Conservation (phyloP, 2,113 vertebrate species). For the Steatornis caripensis region DNA sequence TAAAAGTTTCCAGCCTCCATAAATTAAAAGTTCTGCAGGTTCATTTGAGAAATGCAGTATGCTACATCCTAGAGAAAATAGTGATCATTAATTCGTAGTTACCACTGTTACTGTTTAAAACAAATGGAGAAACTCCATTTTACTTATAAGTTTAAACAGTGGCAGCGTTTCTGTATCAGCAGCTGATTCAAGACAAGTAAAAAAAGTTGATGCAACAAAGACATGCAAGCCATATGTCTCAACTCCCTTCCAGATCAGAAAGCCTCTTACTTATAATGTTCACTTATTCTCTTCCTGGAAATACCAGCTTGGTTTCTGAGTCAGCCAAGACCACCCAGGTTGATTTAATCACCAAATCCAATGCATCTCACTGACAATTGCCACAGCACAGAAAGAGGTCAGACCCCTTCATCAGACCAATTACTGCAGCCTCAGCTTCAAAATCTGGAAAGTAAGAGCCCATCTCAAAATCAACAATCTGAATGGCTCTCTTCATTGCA, state of each 20-base stretch:
- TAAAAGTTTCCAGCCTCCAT: neutral
- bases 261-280: constrained; percentile 19
- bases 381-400: neutral
- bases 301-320: neutral
- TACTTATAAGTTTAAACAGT: neutral
- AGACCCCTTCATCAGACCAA: neutral
- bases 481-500: neutral
- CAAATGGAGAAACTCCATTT: neutral
- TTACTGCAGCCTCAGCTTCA: neutral
- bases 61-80: neutral
- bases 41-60: neutral
- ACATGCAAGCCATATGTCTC: neutral
- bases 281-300: neutral
- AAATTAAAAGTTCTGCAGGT: neutral
- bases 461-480: neutral
- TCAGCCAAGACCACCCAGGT: neutral
- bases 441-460: neutral
- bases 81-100: neutral
- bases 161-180: neutral
- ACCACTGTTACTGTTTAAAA: neutral
- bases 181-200: neutral
- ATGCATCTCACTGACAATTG: neutral
- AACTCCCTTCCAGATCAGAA: constrained; percentile 9
- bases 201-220: neutral
- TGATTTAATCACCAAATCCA: neutral